Base-by-base conservation (phyloP, 2,888 invertebrate genomes). In the Drosophila planitibia region DNA sequence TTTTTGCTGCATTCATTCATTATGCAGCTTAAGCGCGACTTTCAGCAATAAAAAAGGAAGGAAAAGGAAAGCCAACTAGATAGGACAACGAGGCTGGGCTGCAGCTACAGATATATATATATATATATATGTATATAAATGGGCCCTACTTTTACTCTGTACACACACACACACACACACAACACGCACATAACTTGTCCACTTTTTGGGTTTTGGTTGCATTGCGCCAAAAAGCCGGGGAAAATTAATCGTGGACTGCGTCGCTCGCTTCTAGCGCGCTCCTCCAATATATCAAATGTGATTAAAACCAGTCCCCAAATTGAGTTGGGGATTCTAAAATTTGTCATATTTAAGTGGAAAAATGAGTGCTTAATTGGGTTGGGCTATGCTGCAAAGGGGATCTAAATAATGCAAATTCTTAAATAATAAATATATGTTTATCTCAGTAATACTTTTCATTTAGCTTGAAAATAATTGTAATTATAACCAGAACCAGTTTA, bases 171-270 rank as follows among this genome's bases (percentile, higher is more conserved):
- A 37, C 37, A 44, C 6, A 30, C 7, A 33, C 5, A 51, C 6
- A 19, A 37, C 41, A 12, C 44, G 16, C 19, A 44, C 30, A 60
- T 25, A 68, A 61, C 62, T 77, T 67, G 74, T 52, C 53, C 70
- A 79, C 68, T 67, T 80, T 82, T 51, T 47, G 47, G 47, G 68
- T 69, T 39, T 69, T 69, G 71, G 53, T 77, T 83, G 85, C 79
- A 82, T 60, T 77, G 85, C 82, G 76, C 85, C 74, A 83, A 88
- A 90, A 77, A 80, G 83, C 70, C 64, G 74, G 75, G 76, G 73
- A 81, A 91, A 91, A 91, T 91, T 91, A 90, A 91, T 91, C 89
- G 91, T 67, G 68, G 78, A 73, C 82, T 76, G 80, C 76, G 74
- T 60, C 74, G 65, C 64, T 58, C 51, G 67, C 57, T 66, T 76